phyloP scores from a whole-genome alignment of 2,888 invertebrate genomes.

The Arge pagana region DNA sequence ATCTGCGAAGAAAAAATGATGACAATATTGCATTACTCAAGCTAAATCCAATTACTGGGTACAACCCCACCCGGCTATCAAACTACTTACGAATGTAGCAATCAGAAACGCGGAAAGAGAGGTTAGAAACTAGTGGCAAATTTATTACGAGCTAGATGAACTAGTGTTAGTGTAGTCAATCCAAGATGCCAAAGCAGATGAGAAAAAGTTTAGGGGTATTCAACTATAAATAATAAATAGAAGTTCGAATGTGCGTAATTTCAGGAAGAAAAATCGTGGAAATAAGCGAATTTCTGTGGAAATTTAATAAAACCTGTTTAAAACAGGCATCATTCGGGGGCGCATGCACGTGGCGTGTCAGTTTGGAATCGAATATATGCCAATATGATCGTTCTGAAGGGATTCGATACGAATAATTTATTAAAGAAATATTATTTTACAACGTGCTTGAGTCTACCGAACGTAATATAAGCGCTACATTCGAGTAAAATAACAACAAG shows the following conservation, averaged over 20 bases:
- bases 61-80: too few relatives aligned
- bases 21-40: neutral
- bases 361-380: neutral
- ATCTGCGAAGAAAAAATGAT: neutral
- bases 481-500: neutral
- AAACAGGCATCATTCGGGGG: neutral
- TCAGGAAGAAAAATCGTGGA: neutral
- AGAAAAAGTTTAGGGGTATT: too few relatives aligned
- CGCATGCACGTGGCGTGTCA: conserved; percentile 9
- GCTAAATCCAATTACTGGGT: neutral
- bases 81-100: too few relatives aligned
- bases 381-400: neutral
- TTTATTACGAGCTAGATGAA: too few relatives aligned
- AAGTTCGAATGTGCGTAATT: conserved; percentile 3
- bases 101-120: too few relatives aligned
- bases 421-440: neutral
- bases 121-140: too few relatives aligned
- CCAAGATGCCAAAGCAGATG: too few relatives aligned
- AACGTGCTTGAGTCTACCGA: neutral
- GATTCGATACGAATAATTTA: neutral
- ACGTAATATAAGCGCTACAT: neutral
- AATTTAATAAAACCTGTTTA: neutral
- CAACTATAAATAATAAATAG: too few relatives aligned
- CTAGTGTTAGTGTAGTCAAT: too few relatives aligned
- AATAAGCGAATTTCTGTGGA: neutral